These are phyloP conservation scores for Diorhabda carinulata DNA, from an alignment of 1,140 invertebrate genomes.

Conservation along the genomic window DNA sequence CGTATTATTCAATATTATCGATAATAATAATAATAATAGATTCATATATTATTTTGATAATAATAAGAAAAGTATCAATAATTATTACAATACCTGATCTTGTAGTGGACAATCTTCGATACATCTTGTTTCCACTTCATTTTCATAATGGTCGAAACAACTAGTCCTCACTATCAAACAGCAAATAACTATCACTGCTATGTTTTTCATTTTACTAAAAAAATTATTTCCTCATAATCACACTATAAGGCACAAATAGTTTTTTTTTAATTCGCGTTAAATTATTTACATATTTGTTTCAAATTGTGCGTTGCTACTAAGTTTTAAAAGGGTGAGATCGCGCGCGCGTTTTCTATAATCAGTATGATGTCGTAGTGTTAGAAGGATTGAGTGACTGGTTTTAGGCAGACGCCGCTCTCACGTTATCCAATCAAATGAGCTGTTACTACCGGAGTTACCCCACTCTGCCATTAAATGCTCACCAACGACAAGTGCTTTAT, in stretches of 20 bases:
- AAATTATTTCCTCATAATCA: background rate
- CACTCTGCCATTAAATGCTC: constrained; percentile 15
- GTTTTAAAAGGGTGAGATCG: constrained; percentile 7
- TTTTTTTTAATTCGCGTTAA: background rate
- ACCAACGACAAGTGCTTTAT: constrained; percentile 15
- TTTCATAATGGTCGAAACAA: constrained; percentile 9
- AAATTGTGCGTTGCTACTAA: background rate
- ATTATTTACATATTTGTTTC: background rate
- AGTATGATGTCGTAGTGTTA: background rate
- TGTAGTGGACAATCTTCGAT: constrained; percentile 11
- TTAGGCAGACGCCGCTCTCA: background rate
- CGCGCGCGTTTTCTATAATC: constrained; percentile 6
- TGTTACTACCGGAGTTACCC: background rate
- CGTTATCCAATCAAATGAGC: constrained; percentile 4
- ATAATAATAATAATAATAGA: too few species aligned
- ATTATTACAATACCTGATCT: background rate
- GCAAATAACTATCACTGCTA: constrained; percentile 8
- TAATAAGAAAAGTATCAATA: too few species aligned
- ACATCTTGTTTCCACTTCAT: constrained; percentile 11
- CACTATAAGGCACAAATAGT: background rate
- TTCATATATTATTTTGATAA: too few species aligned
- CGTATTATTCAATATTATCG: too few species aligned
- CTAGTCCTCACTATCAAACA: constrained; percentile 5
- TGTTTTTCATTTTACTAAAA: background rate
- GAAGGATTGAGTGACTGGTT: constrained; percentile 7